phyloP scores from a whole-genome alignment of 2,113 vertebrate species.

The Limanda limanda region DNA sequence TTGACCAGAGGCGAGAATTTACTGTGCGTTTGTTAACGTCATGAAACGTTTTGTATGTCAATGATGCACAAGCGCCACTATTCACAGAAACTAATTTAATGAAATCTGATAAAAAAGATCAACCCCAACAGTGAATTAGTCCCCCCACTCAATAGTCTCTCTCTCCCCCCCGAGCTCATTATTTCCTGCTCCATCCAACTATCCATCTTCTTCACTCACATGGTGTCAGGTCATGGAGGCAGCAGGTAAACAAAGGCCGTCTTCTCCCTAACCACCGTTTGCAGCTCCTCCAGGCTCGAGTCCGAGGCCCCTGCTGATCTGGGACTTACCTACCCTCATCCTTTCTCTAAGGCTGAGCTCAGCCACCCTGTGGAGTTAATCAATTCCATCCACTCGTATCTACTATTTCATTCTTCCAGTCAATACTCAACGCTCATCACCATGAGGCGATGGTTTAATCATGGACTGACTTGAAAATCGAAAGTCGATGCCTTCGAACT shows the following conservation, averaged over 20 bases:
- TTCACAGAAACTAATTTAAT: not conserved
- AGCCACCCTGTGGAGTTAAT: no score
- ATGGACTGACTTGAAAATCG: no score
- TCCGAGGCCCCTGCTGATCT: not conserved
- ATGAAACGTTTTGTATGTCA: not conserved
- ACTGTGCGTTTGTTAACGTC: no score
- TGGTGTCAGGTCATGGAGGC: no score
- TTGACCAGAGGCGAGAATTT: constrained; percentile 14
- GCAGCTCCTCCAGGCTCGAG: not conserved
- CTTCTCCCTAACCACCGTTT: no score
- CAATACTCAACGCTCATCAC: no score
- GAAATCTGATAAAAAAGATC: not conserved
- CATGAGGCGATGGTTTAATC: no score
- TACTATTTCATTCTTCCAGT: no score
- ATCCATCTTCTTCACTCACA: not conserved
- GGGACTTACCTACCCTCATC: no score
- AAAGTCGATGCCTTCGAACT: not conserved
- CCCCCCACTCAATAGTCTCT: not conserved
- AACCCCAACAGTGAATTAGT: not conserved
- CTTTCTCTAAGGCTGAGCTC: no score
- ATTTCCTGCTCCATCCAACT: not conserved
- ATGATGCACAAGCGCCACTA: not conserved
- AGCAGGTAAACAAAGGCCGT: no score
- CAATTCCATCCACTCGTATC: no score
- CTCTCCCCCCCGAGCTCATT: not conserved